Conservation (phyloP, 2,888 invertebrate genomes). For the Blera fallax region DNA sequence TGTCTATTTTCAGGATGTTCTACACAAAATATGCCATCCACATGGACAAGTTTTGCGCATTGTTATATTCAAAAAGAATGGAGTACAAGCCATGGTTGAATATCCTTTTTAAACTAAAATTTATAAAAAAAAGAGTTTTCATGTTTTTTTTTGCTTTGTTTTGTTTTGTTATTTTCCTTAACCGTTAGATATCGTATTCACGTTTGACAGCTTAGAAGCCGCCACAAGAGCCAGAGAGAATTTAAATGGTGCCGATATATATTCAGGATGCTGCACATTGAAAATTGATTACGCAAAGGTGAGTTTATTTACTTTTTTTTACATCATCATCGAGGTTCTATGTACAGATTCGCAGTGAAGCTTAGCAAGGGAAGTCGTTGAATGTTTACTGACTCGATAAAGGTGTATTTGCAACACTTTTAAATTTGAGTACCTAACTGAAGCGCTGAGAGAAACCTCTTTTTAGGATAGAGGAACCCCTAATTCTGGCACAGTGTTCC, state of each 20-base stretch:
- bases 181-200: conserved; percentile 81
- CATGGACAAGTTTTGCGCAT: conserved; percentile 98
- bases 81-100: conserved; percentile 99
- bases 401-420: too few relatives aligned
- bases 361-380: too few relatives aligned
- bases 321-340: too few relatives aligned
- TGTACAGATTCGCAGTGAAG: too few relatives aligned
- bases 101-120: conserved; percentile 89
- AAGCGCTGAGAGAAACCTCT: too few relatives aligned
- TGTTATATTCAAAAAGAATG: conserved; percentile 99
- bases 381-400: too few relatives aligned
- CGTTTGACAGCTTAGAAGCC: conserved; percentile 96
- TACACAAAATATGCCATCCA: conserved; percentile 97
- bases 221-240: conserved; percentile 97
- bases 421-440: too few relatives aligned
- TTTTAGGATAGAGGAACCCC: too few relatives aligned
- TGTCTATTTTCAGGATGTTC: conserved; percentile 93
- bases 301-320: conserved; percentile 78
- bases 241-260: conserved; percentile 99
- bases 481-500: too few relatives aligned
- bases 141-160: not conserved
- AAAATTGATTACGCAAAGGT: conserved; percentile 99
- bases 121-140: too few relatives aligned
- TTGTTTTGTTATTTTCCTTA: conserved; percentile 83
- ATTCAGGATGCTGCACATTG: conserved; percentile 99